Base-by-base conservation (phyloP, 2,113 vertebrate genomes). In the Chrysemys picta region DNA sequence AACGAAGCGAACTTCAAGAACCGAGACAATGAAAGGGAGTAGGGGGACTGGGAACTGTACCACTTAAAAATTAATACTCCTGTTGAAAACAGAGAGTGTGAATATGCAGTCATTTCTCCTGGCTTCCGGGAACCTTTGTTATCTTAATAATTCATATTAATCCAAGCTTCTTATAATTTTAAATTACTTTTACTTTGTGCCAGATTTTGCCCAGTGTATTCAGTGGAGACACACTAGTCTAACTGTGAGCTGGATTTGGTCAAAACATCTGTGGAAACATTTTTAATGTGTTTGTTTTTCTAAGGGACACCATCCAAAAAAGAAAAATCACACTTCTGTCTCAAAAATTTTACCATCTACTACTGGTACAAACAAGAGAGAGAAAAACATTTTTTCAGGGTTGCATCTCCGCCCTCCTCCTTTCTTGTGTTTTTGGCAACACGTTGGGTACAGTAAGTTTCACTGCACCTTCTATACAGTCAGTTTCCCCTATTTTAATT, bases 141-240 rank as follows among this genome's bases (percentile, higher is more conserved):
- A 96, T 96, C 91, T 98, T 96, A 97, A 97, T 96, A 98, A 97
- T 97, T 96, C 85, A 97, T 97, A 97, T 96, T 96, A 95, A 96
- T 96, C 95, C 96, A 96, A 96, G 80, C 93, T 89, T 89, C 85
- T 96, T 96, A 95, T 95, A 90, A 96, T 89, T 80, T 93, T 96
- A 97, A 96, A 72, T 88, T 89, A 95, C 81, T 96, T 86, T 81
- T 91, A 94, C 85, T 91, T 91, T 53, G 78, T 95, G 90, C 56
- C 78, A 90, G 93, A 82, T 92, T 96, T 85, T 91, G 62, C 80
- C 90, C 88, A 75, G 24, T 95, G 87, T 80, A 45, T 93, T 97
- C 95, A 94, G 92, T 76, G 42, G 84, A 87, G 92, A 94, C 91
- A 29, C 95, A 91, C 94, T 92, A 14, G 87, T 90, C 82, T 91